These are phyloP conservation scores for Alectura lathami DNA, from an alignment of 2,113 vertebrate species.

Conservation along the genomic window DNA sequence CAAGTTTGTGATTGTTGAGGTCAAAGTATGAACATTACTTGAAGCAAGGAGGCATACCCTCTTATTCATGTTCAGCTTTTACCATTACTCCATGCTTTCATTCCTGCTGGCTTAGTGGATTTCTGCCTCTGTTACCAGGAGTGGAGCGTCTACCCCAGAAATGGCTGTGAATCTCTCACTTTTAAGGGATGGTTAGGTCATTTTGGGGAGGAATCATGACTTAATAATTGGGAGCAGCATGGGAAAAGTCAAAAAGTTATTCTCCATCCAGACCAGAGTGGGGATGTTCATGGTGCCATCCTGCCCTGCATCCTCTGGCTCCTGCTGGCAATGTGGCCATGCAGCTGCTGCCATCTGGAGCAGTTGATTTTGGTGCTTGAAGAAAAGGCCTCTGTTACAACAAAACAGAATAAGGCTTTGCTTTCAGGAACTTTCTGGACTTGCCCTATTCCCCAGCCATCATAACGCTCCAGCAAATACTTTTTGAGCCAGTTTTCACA, in stretches of 20 bases:
- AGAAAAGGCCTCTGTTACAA: conserved; percentile 24
- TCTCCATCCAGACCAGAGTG: background rate
- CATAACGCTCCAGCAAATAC: background rate
- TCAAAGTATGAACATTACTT: background rate
- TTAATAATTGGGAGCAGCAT: background rate
- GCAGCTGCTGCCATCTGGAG: rapidly evolving
- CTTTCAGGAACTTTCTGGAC: conserved; percentile 22
- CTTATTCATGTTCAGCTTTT: background rate
- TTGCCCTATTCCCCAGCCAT: background rate
- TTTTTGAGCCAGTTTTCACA: conserved; percentile 22
- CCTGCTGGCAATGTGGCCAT: rapidly evolving
- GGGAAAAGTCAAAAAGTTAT: background rate
- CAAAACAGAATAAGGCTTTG: background rate
- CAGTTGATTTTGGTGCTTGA: background rate
- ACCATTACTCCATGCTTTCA: background rate
- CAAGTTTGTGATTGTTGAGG: background rate
- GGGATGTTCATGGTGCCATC: background rate
- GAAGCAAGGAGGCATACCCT: background rate
- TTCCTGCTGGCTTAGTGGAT: background rate
- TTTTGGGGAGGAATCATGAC: background rate
- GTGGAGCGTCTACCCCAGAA: background rate
- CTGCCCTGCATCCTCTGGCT: background rate
- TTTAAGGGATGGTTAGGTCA: rapidly evolving
- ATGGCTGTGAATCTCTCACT: rapidly evolving
- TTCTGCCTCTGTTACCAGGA: background rate